These are phyloP conservation scores for Drosophila hamatofila DNA, from an alignment of 2,888 invertebrate species.

Conservation along the genomic window DNA sequence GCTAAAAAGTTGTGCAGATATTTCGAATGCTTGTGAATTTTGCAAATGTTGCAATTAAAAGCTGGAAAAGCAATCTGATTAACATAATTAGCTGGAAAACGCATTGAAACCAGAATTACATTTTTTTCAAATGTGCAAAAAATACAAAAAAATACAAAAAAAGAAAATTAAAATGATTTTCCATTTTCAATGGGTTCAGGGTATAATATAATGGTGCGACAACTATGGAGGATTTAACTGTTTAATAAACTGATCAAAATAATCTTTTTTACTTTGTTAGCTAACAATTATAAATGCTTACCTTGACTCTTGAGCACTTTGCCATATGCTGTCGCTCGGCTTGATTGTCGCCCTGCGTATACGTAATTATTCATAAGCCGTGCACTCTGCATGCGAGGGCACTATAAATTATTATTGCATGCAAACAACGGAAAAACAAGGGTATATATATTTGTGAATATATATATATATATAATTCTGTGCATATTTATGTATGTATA, in stretches of 20 bases:
- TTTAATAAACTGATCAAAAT: neutral
- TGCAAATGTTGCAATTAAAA: neutral
- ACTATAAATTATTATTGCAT: slow-evolving; percentile 47
- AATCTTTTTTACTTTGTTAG: slow-evolving; percentile 19
- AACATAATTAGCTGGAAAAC: neutral
- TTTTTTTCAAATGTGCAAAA: slow-evolving; percentile 2
- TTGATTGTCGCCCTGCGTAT: slow-evolving; percentile 69
- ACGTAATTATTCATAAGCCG: slow-evolving; percentile 76
- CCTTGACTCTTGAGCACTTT: slow-evolving; percentile 23
- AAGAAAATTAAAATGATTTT: too few species aligned
- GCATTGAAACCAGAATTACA: neutral
- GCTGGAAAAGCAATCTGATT: neutral
- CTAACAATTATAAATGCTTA: slow-evolving; percentile 19
- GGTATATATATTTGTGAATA: neutral
- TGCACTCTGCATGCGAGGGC: slow-evolving; percentile 63
- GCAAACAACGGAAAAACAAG: slow-evolving; percentile 33
- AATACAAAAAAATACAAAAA: too few species aligned
- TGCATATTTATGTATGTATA: neutral
- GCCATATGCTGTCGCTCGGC: slow-evolving; percentile 22
- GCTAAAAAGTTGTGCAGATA: neutral
- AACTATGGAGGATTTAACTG: neutral
- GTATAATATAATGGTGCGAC: too few species aligned
- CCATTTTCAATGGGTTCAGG: too few species aligned
- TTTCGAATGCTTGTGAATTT: too few species aligned
- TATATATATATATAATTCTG: neutral